Percentiles rank a stretch among this genome's conserved stretches.
Evolutionary conservation across 2,888 invertebrate species (phyloP).

Genomic region (Anodontia alba): DNA sequence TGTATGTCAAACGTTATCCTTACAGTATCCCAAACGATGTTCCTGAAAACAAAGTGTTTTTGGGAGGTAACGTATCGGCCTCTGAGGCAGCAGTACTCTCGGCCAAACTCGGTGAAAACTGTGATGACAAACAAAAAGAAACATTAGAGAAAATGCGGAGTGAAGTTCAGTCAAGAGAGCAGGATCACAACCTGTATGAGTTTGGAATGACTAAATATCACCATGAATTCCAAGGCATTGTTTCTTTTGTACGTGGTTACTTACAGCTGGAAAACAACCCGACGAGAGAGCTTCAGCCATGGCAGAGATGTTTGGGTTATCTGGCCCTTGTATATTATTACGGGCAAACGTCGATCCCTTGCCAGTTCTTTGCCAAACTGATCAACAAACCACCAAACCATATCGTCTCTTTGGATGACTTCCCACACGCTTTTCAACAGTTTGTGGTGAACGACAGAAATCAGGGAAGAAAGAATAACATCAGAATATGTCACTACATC

Average conservation of each 20-base stretch:
- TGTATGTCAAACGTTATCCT: conserved; percentile 61
- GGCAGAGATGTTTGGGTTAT: conserved; percentile 54
- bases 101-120: neutral
- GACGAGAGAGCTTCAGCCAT: conserved; percentile 28
- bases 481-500: conserved; percentile 61
- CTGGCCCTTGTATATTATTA: conserved; percentile 64
- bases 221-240: conserved; percentile 60
- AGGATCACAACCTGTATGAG: conserved; percentile 50
- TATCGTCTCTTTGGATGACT: conserved; percentile 50
- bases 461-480: conserved; percentile 41
- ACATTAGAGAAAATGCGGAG: neutral
- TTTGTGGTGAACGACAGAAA: conserved; percentile 50
- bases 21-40: conserved; percentile 24
- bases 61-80: conserved; percentile 48
- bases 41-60: conserved; percentile 27
- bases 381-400: conserved; percentile 41
- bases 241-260: conserved; percentile 61
- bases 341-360: conserved; percentile 60
- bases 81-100: conserved; percentile 45
- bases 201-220: conserved; percentile 60
- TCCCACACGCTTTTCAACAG: conserved; percentile 39
- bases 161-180: neutral
- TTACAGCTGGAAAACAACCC: conserved; percentile 32
- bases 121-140: neutral
- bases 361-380: conserved; percentile 55